A percentile compares a stretch with the other conserved stretches of the same genome.
phyloP scores from a whole-genome alignment of 2,113 vertebrate genomes.

The Carlito syrichta region DNA sequence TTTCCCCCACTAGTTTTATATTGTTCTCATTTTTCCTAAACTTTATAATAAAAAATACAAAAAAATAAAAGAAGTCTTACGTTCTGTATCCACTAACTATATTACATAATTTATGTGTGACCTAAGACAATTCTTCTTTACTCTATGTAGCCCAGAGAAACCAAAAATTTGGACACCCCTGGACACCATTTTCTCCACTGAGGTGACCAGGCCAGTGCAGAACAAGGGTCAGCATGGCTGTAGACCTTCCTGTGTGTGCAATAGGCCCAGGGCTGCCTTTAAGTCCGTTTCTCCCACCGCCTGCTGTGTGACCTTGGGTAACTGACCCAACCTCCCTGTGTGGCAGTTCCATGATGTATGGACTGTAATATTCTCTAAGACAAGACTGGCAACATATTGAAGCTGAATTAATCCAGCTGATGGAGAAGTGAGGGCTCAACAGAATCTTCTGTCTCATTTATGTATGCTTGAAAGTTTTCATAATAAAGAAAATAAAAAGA shows the following conservation, averaged over 20 bases:
- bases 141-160: too few relatives aligned
- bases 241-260: neutral
- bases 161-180: too few relatives aligned
- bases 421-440: neutral
- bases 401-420: neutral
- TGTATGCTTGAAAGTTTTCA: neutral
- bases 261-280: neutral
- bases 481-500: neutral
- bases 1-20: too few relatives aligned
- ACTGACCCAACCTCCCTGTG: neutral
- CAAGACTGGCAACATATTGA: fast-evolving
- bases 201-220: neutral
- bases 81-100: too few relatives aligned
- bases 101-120: too few relatives aligned
- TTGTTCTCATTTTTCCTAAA: too few relatives aligned
- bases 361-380: neutral
- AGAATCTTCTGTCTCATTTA: neutral
- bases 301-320: neutral
- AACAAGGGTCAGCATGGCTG: neutral
- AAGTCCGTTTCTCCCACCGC: neutral
- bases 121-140: too few relatives aligned
- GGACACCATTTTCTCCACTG: neutral
- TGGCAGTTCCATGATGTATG: neutral
- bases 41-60: too few relatives aligned
- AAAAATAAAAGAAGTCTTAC: too few relatives aligned